Percentiles rank a stretch among this genome's conserved stretches.
Conservation (phyloP, 2,113 vertebrate species). For the Lophura nycthemera region DNA sequence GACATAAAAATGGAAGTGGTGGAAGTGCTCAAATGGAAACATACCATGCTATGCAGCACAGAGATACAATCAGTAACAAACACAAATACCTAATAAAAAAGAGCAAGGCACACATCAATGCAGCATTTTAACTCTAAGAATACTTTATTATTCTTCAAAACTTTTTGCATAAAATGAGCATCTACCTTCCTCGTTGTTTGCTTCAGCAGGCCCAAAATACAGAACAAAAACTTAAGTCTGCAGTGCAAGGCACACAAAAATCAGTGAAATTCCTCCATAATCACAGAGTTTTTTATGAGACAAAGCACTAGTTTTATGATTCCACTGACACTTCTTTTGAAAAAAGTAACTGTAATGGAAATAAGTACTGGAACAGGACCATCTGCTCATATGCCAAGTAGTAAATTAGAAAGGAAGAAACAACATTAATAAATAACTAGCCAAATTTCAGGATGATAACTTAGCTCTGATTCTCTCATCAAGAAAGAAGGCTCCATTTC, state of each 20-base stretch:
- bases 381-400: background rate
- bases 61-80: background rate
- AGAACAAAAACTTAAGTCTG: background rate
- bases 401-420: background rate
- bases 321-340: background rate
- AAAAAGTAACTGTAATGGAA: background rate
- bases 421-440: background rate
- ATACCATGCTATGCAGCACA: background rate
- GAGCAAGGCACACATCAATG: background rate
- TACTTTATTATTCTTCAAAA: background rate
- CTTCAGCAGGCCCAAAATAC: background rate
- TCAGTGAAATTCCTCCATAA: background rate
- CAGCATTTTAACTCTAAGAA: background rate
- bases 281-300: background rate
- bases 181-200: background rate
- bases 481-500: background rate
- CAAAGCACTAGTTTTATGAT: background rate
- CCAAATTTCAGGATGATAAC: background rate
- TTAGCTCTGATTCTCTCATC: background rate
- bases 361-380: background rate
- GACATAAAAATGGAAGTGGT: background rate
- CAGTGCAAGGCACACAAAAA: background rate
- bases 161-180: background rate
- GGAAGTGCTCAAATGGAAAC: background rate
- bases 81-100: background rate